Conservation (phyloP, 2,888 invertebrate genomes). For the Tholera decimalis region DNA sequence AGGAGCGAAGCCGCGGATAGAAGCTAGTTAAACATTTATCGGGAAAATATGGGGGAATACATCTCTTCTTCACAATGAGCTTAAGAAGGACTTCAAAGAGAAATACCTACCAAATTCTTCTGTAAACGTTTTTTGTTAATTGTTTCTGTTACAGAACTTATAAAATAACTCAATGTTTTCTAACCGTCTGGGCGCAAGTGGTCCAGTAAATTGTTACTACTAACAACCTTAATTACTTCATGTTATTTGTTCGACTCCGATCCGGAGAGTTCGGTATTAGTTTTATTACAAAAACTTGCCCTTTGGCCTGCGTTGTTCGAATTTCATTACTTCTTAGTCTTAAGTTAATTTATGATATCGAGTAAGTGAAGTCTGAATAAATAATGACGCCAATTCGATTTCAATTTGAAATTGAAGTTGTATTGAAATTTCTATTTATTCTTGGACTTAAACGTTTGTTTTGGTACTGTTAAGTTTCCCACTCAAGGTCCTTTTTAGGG, state of each 20-base stretch:
- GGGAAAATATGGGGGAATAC: no score
- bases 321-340: slow-evolving; percentile 35
- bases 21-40: no score
- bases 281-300: slow-evolving; percentile 35
- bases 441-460: no score
- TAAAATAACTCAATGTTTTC: slow-evolving; percentile 24
- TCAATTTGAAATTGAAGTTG: neutral
- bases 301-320: slow-evolving; percentile 5
- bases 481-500: neutral
- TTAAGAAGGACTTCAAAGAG: no score
- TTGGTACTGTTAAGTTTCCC: neutral
- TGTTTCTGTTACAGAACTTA: slow-evolving; percentile 10
- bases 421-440: neutral
- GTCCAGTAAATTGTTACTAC: slow-evolving; percentile 28
- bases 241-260: slow-evolving; percentile 38
- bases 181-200: slow-evolving; percentile 28
- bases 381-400: neutral
- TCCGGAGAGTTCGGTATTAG: slow-evolving; percentile 10
- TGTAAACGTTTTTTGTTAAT: neutral
- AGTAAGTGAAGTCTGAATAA: neutral
- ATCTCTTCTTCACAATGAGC: no score
- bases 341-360: slow-evolving; percentile 22
- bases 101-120: no score
- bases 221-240: slow-evolving; percentile 33
- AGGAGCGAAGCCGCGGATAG: no score